Evolutionary conservation across 2,888 invertebrate genomes (phyloP), one percentile per base, ranked within the genome.

Genomic region (Resseliella maxima): DNA sequence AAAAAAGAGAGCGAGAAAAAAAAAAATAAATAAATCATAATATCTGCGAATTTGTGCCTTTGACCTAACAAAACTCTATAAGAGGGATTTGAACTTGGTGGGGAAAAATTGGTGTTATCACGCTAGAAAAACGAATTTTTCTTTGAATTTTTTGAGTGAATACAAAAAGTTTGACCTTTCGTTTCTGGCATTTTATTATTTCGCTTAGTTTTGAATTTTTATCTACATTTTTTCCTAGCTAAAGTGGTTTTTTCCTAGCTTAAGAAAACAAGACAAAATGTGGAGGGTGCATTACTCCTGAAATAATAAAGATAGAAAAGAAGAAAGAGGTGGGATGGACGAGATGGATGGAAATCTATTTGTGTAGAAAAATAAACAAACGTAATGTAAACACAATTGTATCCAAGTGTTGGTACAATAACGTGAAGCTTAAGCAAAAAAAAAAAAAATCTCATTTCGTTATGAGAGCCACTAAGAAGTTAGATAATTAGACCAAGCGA

Each of bases 361-460:
- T 24, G 24, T 24, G 59, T 10, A 2, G 24, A n/a, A 59, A 15
- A 24, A 24, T 6, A 59, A 59, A 59, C 59, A 59, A 24, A 24
- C 24, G 24, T 10, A 2, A 59, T 59, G 15, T 3, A 59, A 5
- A 59, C 46, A 59, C 6, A 24, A 2, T 3, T 24, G 24, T 24
- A n/a, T 59, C 59, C 24, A 59, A 59, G 24, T 59, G 59, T 59
- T n/a, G 59, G 15, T 24, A 59, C 59, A 59, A 59, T 59, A n/a
- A n/a, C 12, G 24, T n/a, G n/a, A n/a, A n/a, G n/a, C n/a, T n/a
- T n/a, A n/a, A 59, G 5, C 5, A 41, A 41, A 12, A 50, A 59
- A 59, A 6, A n/a, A n/a, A 59, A 24, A n/a, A 24, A 24, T 59
- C 24, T 59, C 0, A 6, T 24, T 2, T 59, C n/a, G 59, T 24